Evolutionary conservation across 2,797 vertebrate species (phyloP).

Genomic region (Etheostoma perlongum): DNA sequence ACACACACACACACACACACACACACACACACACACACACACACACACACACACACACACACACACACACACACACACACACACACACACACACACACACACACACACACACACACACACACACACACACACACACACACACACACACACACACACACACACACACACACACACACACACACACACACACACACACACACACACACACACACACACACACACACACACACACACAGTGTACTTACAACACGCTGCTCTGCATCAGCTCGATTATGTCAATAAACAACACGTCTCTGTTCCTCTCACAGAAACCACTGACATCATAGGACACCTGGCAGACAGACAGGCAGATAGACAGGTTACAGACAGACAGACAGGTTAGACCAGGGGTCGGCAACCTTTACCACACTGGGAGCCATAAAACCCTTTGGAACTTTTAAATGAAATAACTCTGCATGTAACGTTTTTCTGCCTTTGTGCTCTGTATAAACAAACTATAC

Average conservation of each 20-base stretch:
- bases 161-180: too few relatives aligned
- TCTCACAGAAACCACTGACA: slow-evolving; percentile 85
- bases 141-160: too few relatives aligned
- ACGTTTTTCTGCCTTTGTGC: too few relatives aligned
- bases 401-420: too few relatives aligned
- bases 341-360: neutral
- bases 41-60: too few relatives aligned
- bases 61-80: slow-evolving; percentile 7
- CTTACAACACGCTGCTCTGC: slow-evolving; percentile 91
- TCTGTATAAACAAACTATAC: too few relatives aligned
- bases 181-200: slow-evolving; percentile 4
- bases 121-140: slow-evolving; percentile 2
- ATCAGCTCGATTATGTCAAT: slow-evolving; percentile 90
- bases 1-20: neutral
- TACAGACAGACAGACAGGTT: too few relatives aligned
- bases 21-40: too few relatives aligned
- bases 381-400: too few relatives aligned
- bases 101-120: neutral
- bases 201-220: neutral
- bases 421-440: too few relatives aligned
- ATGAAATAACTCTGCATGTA: too few relatives aligned
- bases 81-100: too few relatives aligned
- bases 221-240: slow-evolving; percentile 6
- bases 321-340: slow-evolving; percentile 83
- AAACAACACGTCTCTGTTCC: slow-evolving; percentile 89